Conservation (phyloP, 2,113 vertebrate genomes). For the Ivindomyrus marchei region DNA sequence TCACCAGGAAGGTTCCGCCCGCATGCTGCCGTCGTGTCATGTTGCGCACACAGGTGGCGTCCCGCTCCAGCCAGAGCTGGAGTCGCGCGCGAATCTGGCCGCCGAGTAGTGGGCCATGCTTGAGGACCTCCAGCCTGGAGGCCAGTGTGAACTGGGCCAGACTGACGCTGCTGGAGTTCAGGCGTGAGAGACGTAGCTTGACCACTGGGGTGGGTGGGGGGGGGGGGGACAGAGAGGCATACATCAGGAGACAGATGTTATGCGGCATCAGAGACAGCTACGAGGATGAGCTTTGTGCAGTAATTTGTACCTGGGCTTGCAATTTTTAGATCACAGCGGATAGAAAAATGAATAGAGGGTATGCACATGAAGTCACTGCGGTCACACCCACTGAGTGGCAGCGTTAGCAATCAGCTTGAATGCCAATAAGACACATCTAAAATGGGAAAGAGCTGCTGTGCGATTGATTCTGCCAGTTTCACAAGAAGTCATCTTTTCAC, state of each 20-base stretch:
- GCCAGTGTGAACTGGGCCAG: conserved; percentile 66
- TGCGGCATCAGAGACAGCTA: background rate
- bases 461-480: background rate
- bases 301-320: background rate
- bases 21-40: conserved; percentile 62
- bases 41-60: conserved; percentile 70
- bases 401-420: background rate
- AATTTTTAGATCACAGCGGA: background rate
- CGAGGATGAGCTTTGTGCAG: background rate
- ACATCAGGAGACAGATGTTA: background rate
- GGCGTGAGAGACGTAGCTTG: conserved; percentile 66
- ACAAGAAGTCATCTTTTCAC: background rate
- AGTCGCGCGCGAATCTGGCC: conserved; percentile 59
- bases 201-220: conserved; percentile 50
- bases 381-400: background rate
- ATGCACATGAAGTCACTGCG: background rate
- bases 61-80: conserved; percentile 68
- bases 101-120: conserved; percentile 63
- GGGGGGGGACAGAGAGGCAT: conserved; percentile 11
- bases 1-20: conserved; percentile 61
- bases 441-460: background rate
- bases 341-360: background rate
- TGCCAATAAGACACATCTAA: background rate
- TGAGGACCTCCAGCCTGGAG: conserved; percentile 64
- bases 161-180: conserved; percentile 52